Conservation (phyloP, 92 coral and sea anemone species). For the Actinostola sp. region DNA sequence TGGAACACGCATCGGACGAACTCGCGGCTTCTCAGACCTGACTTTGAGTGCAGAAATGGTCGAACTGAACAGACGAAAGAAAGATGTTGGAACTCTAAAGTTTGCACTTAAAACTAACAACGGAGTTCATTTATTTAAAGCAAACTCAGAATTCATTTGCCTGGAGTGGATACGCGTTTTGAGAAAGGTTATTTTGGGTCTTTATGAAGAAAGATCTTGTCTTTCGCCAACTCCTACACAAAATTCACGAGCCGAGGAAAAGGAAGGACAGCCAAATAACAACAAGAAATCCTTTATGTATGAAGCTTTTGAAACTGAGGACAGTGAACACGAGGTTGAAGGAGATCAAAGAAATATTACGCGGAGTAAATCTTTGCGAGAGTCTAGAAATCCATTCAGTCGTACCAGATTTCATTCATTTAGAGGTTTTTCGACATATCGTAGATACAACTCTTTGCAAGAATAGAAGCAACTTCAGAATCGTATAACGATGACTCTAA, state of each 20-base stretch:
- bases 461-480: conserved; percentile 7
- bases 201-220: conserved; percentile 5
- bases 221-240: conserved; percentile 2
- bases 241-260: not conserved
- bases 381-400: conserved; percentile 13
- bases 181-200: conserved; percentile 29
- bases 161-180: conserved; percentile 64
- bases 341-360: not conserved
- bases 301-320: conserved; percentile 18
- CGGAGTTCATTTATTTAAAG: conserved; percentile 75
- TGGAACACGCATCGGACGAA: conserved; percentile 11
- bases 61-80: conserved; percentile 13
- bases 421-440: conserved; percentile 3
- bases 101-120: conserved; percentile 67
- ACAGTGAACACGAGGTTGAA: conserved; percentile 26
- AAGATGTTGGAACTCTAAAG: conserved; percentile 42
- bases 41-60: conserved; percentile 14
- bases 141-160: conserved; percentile 60
- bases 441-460: conserved; percentile 25
- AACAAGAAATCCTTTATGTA: conserved; percentile 9
- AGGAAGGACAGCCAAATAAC: not conserved
- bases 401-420: conserved; percentile 39
- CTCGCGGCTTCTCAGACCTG: conserved; percentile 5
- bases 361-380: conserved; percentile 24
- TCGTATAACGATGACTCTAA: not conserved